A percentile compares a stretch with the other conserved stretches of the same genome.
Conservation (phyloP, 1,140 invertebrate genomes). For the Pogonomyrmex barbatus region DNA sequence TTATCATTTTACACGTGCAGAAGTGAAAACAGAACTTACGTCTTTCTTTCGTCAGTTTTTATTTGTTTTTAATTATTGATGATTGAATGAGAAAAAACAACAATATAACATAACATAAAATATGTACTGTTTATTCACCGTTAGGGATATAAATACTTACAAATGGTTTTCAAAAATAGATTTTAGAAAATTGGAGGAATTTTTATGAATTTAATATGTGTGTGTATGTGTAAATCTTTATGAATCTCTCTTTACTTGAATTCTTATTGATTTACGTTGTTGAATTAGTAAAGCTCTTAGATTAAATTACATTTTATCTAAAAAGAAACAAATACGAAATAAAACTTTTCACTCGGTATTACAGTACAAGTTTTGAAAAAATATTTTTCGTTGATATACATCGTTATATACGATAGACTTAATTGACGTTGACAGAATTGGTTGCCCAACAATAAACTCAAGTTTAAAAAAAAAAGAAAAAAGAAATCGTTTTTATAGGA, state of each 20-base stretch:
- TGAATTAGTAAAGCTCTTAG: neutral
- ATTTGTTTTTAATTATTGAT: neutral
- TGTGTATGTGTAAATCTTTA: too few relatives aligned
- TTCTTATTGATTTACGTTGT: conserved; percentile 14
- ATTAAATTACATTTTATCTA: neutral
- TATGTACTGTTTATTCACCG: neutral
- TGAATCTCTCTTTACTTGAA: neutral
- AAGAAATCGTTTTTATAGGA: neutral
- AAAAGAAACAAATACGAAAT: neutral
- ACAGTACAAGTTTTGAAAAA: neutral
- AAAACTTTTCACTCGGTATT: neutral
- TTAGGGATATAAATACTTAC: neutral
- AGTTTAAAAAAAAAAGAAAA: neutral
- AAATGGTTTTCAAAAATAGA: neutral
- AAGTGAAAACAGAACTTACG: neutral
- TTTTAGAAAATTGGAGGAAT: neutral
- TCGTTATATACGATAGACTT: neutral
- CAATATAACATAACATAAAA: neutral
- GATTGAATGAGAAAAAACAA: neutral
- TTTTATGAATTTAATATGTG: neutral
- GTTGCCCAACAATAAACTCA: neutral
- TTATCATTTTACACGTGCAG: neutral
- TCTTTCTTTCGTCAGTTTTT: neutral
- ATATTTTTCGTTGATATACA: neutral
- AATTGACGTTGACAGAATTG: neutral